Evolutionary conservation across 1,140 invertebrate species (phyloP), one percentile per base, ranked within the genome.

Genomic region (Pogonomyrmex barbatus): DNA sequence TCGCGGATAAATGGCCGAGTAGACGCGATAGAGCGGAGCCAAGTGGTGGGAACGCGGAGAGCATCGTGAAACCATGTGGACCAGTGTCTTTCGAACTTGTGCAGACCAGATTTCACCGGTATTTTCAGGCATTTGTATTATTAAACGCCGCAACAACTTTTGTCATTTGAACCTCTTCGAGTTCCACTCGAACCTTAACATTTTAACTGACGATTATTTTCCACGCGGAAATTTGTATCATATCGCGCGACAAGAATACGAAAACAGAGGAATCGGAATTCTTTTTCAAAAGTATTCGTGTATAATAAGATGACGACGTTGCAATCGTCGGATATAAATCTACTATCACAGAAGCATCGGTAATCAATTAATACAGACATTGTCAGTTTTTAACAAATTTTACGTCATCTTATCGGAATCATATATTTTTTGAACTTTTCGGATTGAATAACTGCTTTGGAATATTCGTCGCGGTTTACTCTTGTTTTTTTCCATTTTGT

Each of bases 1-100:
- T 71, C 30, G 10, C 68, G 79, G 68, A 75, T 83, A 83, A 83
- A 83, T 83, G 75, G 67, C 42, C 47, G 54, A 42, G 3, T 60
- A 47, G 17, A 47, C 17, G 54, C 24, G 30, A 36, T 30, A 6
- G 24, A 24, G 30, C 24, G 30, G 14, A 47, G 24, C 39, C 39
- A 45, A 56, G 52, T 24, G 45, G 14, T 12, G 24, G 24, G 5
- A 54, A 8, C n/a, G 67, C 30, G 10, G 52, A 36, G 67, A 83
- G 68, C 54, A 83, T 83, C 42, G 52, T 47, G 54, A 24, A 45
- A 54, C 2, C 30, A 60, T 42, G 36, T 10, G 54, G 36, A 36
- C 9, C 65, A 70, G 56, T 50, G 56, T 75, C 39, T 83, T 47
- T 47, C 42, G 14, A 47, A 47, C 30, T 24, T 24, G n/a, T 36